Conservation (phyloP, 2,888 invertebrate species). For the Plagiodera versicolora region DNA sequence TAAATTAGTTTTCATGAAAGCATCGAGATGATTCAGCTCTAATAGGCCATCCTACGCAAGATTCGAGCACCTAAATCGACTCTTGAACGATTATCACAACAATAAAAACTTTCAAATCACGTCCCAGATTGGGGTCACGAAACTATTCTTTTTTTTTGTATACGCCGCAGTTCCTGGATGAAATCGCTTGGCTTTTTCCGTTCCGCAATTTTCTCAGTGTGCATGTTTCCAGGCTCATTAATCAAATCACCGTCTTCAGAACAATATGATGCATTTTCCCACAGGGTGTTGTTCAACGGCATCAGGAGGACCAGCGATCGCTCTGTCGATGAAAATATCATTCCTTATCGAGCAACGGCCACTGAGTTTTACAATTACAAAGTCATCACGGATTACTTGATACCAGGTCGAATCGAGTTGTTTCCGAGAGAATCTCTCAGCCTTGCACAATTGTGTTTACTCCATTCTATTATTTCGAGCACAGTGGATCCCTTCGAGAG, state of each 20-base stretch:
- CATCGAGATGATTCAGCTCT: neutral
- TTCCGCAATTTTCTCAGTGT: too few species aligned
- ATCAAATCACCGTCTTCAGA: too few species aligned
- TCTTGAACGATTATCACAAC: neutral
- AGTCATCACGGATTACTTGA: conserved; percentile 62
- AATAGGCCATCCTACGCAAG: neutral
- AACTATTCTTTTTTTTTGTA: neutral
- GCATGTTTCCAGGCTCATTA: too few species aligned
- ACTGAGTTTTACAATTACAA: conserved; percentile 64
- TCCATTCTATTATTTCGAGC: conserved; percentile 64
- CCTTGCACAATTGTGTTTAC: conserved; percentile 56
- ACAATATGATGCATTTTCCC: conserved; percentile 36
- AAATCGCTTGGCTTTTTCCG: neutral
- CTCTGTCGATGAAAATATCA: conserved; percentile 41
- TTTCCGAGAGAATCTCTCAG: conserved; percentile 51
- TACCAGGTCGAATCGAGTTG: conserved; percentile 55
- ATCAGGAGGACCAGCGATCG: conserved; percentile 58
- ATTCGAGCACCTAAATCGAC: neutral
- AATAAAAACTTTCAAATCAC: neutral
- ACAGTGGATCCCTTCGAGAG: conserved; percentile 62
- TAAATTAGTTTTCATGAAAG: conserved; percentile 1
- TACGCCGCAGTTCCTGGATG: neutral
- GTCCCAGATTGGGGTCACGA: neutral
- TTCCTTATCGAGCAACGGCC: conserved; percentile 63
- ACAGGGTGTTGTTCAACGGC: conserved; percentile 64